phyloP scores from a whole-genome alignment of 1,140 invertebrate species.

The Drosophila ironensis region DNA sequence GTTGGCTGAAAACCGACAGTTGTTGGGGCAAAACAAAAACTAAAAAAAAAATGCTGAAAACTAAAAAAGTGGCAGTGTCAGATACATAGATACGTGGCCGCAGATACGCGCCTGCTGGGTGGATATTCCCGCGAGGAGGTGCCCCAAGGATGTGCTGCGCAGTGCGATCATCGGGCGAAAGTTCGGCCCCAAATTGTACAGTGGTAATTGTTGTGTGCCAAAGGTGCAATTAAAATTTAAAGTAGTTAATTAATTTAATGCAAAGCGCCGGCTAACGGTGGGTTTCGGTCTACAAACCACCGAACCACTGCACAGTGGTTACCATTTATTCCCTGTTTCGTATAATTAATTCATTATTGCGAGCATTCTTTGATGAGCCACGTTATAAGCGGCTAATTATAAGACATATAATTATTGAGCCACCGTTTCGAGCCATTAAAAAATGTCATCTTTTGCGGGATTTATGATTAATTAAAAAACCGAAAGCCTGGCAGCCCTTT shows the following conservation, averaged over 20 bases:
- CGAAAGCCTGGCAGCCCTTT: background rate
- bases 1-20: conserved; percentile 47
- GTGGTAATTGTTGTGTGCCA: conserved; percentile 24
- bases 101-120: conserved; percentile 9
- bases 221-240: conserved; percentile 69
- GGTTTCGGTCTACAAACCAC: conserved; percentile 29
- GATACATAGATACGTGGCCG: conserved; percentile 11
- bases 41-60: no score
- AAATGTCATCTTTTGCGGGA: background rate
- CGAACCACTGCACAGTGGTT: conserved; percentile 30
- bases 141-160: conserved; percentile 34
- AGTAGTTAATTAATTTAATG: conserved; percentile 74
- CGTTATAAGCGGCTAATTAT: no score
- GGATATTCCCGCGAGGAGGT: conserved; percentile 21
- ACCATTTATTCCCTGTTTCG: background rate
- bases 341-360: background rate
- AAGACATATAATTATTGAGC: no score
- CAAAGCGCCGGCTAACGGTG: conserved; percentile 38
- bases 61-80: conserved; percentile 38
- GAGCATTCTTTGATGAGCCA: background rate
- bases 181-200: conserved; percentile 16
- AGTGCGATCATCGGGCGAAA: conserved; percentile 34
- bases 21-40: no score
- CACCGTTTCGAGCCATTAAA: background rate
- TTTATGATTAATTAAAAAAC: background rate